Evolutionary conservation across 2,797 vertebrate species (phyloP), one percentile per base, ranked within the genome.

Genomic region (Leontopithecus rosalia): DNA sequence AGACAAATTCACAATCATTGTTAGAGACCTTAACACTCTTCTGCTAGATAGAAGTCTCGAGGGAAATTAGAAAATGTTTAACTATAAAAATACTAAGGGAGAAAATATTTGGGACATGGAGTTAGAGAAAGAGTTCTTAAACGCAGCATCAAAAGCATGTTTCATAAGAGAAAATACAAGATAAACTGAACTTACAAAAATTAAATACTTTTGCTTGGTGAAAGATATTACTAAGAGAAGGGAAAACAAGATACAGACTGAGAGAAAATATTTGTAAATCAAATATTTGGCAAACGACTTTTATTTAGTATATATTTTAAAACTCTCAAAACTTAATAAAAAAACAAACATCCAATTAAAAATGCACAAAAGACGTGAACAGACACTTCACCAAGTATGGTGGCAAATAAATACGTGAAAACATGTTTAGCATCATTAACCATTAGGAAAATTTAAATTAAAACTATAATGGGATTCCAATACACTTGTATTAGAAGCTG

Each of bases 291-390:
- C 46, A 77, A 87, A 70, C 11, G 17, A 80, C 28, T 72, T 84
- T n/a, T 81, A 61, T 80, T 43, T 57, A 92, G 75, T 33, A 83
- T 64, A 57, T 57, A 57, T 57, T 85, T 43, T 61, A 39, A 33
- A 84, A n/a, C 82, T 55, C 73, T 95, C 70, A 76, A 85, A 88
- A 61, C 46, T 67, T 86, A 86, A 36, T 64, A 94, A 82, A 64
- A 79, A 92, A 96, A 89, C 13, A 83, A 93, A n/a, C 12, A 92
- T 24, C 10, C 36, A 94, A 26, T 90, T 46, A 88, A 95, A 96
- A 95, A 80, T 28, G 48, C 13, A 10, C 30, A 79, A 80, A 90
- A 76, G 55, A 46, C 19, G 36, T 14, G 19, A 52, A 79, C 30
- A 79, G 46, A 79, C 10, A 8, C 33, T n/a, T 79, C 5, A n/a